phyloP scores from a whole-genome alignment of 2,113 vertebrate genomes.

The Oncorhynchus masou region DNA sequence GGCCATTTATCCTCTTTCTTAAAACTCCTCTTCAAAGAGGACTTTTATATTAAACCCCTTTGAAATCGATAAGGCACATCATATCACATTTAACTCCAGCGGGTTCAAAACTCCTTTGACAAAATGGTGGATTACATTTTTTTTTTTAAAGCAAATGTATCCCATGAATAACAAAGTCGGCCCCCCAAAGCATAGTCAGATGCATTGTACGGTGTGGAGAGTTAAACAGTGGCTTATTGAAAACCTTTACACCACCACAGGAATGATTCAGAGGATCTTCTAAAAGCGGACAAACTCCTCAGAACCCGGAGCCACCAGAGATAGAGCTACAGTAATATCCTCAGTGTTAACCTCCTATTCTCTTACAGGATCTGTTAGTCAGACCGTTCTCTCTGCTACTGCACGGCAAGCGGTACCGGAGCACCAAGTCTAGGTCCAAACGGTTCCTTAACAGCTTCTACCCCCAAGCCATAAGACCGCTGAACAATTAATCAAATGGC shows the following conservation, averaged over 20 bases:
- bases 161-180: conserved; percentile 2
- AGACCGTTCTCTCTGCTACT: background rate
- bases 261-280: background rate
- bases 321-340: background rate
- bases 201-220: background rate
- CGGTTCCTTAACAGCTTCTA: no score
- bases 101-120: background rate
- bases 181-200: background rate
- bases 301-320: background rate
- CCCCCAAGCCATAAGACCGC: no score
- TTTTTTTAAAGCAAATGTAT: background rate
- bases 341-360: conserved; percentile 16
- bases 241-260: background rate
- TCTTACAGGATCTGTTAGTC: conserved; percentile 17
- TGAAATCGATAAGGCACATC: background rate
- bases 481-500: no score
- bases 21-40: background rate
- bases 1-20: background rate
- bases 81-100: background rate
- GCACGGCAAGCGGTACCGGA: no score
- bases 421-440: no score
- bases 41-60: conserved; percentile 12
- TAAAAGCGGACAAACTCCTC: background rate
- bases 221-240: background rate
- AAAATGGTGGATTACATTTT: background rate